phyloP scores from a whole-genome alignment of 2,797 vertebrate species.

The Rhabdomys pumilio region DNA sequence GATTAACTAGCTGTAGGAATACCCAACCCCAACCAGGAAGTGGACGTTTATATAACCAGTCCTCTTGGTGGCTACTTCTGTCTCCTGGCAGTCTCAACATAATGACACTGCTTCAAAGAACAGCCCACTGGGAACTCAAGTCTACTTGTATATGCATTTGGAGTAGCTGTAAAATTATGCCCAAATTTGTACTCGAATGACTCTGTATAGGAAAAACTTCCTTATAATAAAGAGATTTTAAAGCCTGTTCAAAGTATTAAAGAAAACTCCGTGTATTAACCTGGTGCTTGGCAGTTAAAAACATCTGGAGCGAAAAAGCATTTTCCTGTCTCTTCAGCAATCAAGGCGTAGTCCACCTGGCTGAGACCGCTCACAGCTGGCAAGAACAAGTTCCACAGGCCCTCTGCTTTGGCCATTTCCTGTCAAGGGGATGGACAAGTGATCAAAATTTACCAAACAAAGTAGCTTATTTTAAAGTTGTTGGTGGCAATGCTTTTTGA shows the following conservation, averaged over 20 bases:
- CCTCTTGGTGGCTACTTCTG: neutral
- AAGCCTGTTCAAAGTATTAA: conserved; percentile 43
- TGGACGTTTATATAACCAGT: neutral
- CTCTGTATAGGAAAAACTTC: conserved; percentile 59
- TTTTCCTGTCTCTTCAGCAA: conserved; percentile 96
- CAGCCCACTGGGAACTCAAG: conserved; percentile 1
- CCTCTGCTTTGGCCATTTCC: conserved; percentile 93
- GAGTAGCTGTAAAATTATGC: conserved; percentile 52
- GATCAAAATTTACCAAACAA: conserved; percentile 37
- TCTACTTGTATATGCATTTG: neutral
- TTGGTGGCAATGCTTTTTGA: conserved; percentile 16
- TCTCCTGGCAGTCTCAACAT: neutral
- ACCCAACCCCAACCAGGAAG: neutral
- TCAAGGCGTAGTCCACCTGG: conserved; percentile 96
- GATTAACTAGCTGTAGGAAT: neutral
- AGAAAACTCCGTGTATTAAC: conserved; percentile 86
- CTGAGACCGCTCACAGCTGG: conserved; percentile 93
- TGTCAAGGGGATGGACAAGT: conserved; percentile 79
- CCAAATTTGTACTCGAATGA: conserved; percentile 27
- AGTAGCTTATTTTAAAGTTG: conserved; percentile 41
- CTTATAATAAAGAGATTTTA: conserved; percentile 55
- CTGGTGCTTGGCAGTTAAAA: conserved; percentile 98
- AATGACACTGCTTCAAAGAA: conserved; percentile 12
- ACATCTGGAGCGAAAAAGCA: conserved; percentile 94
- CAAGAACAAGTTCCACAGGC: conserved; percentile 97